Evolutionary conservation across 2,888 invertebrate genomes (phyloP), one percentile per base, ranked within the genome.

Genomic region (Vandiemenella viatica): DNA sequence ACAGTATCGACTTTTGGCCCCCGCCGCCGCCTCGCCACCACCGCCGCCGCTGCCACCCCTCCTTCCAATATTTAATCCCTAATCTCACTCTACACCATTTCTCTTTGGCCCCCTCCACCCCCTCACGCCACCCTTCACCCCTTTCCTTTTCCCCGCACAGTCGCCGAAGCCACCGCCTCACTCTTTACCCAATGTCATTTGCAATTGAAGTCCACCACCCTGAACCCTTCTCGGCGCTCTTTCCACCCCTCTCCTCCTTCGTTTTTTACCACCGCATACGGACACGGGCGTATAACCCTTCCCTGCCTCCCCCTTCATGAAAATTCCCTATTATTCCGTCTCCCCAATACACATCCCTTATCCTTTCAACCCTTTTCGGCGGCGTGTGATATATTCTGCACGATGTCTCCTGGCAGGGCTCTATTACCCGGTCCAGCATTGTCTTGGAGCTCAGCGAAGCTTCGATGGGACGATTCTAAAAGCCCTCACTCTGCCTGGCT

Each of bases 291-390:
- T n/a, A n/a, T 23, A 22, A 32, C 45, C n/a, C 49, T 18, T 43
- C 18, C 43, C 43, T 42, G 21, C 21, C 37, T 16, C 41, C 17
- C 48, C 50, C 48, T 47, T 42, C 50, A 45, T 48, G 48, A 51
- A 51, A 51, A 51, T 51, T 51, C 50, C 44, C 50, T 51, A 51
- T 51, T 51, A 51, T 51, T 48, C 50, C 23, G 40, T 47, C 42
- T 48, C 50, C 51, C 51, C 53, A 47, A 53, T 50, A 53, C 51
- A 49, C 49, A 51, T 51, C 51, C 49, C 43, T 51, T 53, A 49
- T 53, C 49, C 50, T 53, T 53, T 49, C 53, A 53, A 50, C 53
- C 53, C 51, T 51, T n/a, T 53, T 49, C 42, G 32, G 37, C 22
- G 8, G 22, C 44, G 43, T 48, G 48, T 50, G 50, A 50, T 53